Evolutionary conservation across 2,888 invertebrate species (phyloP), one percentile per base, ranked within the genome.

Genomic region (Scotopteryx bipunctaria): DNA sequence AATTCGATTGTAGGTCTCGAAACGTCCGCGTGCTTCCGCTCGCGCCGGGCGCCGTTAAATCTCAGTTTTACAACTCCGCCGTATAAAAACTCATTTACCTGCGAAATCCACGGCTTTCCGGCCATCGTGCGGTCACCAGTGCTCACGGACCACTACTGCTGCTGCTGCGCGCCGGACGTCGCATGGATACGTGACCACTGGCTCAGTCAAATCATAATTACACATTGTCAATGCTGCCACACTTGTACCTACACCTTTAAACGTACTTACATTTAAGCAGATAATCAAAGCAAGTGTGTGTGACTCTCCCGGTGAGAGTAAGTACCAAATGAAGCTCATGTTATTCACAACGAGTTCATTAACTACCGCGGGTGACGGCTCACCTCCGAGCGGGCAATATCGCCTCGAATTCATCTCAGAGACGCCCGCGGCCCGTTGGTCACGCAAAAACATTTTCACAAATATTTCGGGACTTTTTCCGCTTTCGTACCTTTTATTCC

Each of bases 71-170:
- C 31, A 38, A 38, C 49, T 31, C 36, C 31, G 25, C 21, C 37
- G 31, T 37, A 49, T 37, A 37, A 49, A 49, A 36, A 49, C 37
- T 32, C 21, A 38, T 43, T 50, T 33, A 50, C 38, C 50, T 44
- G 50, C 48, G 29, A 21, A 36, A 35, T 17, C 19, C 35, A 38
- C 38, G n/a, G 25, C 17, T 32, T 47, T 32, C 47, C 40, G 40
- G 21, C 33, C 47, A 47, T 47, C 40, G 40, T 40, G 40, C 40
- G 32, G 25, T 47, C n/a, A n/a, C n/a, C n/a, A 47, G 25, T 33
- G 27, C 33, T 11, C 32, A 4, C 15, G 9, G 11, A 17, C 47
- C 32, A 40, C 17, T 25, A 27, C 38, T 33, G 16, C 17, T 31
- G 4, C 16, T 23, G 23, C 8, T 17, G 21, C 38, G n/a, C n/a